Base-by-base conservation (phyloP, 1,140 invertebrate genomes). In the Apocrypta bakeri region DNA sequence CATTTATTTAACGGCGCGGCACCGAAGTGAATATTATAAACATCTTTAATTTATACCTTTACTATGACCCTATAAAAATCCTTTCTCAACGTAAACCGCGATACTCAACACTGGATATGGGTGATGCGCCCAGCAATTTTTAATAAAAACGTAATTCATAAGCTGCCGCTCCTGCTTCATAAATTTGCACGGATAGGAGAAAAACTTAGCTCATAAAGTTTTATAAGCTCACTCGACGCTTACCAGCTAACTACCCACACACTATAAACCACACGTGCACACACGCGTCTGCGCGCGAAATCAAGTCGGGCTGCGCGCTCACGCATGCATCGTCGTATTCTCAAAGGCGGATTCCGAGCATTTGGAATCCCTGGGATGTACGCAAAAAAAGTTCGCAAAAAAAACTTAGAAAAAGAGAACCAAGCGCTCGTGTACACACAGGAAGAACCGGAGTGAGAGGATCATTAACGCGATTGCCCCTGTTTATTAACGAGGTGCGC, bases 401-500 rank as follows among this genome's bases (percentile, higher is more conserved):
- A 40, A 73, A 17, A 48, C 33, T 2, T 8, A 42, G 42, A 48
- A 69, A 79, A 31, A 8, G 37, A 25, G 29, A 9, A 48, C 21
- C 11, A 27, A 31, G 40, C 31, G 40, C 4, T n/a, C 14, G 17
- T n/a, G n/a, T n/a, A n/a, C n/a, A n/a, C n/a, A n/a, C 72, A 24
- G 2, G 27, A 66, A 9, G 24, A n/a, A n/a, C 8, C 48, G 48
- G 17, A 17, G 33, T 33, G 25, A 29, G 27, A 69, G 76, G 71
- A 24, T 66, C 81, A 82, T 83, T 83, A 83, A 83, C 76, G 69
- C 75, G 68, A 83, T 83, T 79, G 81, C 81, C 69, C 76, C 76
- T 79, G 76, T 79, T 83, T 83, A 83, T 83, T 83, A 83, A 79
- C 76, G 75, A 72, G 81, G 64, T 73, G 74, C 27, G 81, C 81